These are phyloP conservation scores for Drosophila sechellia DNA, from an alignment of 1,140 invertebrate species.

Conservation along the genomic window DNA sequence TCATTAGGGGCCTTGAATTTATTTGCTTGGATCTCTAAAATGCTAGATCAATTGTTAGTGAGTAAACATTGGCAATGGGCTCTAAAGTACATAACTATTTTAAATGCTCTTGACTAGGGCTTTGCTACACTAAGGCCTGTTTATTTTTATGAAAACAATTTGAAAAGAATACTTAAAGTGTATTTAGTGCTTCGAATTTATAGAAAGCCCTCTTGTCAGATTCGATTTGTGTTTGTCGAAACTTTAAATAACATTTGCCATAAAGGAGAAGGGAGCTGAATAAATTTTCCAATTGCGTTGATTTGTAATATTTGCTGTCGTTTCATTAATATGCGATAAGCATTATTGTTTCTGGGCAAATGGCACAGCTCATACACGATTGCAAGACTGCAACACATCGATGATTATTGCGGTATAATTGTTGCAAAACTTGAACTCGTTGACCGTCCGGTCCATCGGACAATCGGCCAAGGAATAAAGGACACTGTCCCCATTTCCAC, in stretches of 20 bases:
- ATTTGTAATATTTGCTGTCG: slow-evolving; percentile 58
- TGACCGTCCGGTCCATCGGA: slow-evolving; percentile 30
- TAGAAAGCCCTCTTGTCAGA: not conserved
- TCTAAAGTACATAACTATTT: not conserved
- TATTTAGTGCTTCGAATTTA: not conserved
- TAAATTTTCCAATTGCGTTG: slow-evolving; percentile 51
- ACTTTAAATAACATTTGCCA: slow-evolving; percentile 38
- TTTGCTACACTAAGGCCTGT: no score
- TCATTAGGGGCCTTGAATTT: not conserved
- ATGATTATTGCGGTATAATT: slow-evolving; percentile 45
- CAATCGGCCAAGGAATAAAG: slow-evolving; percentile 35
- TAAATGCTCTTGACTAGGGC: not conserved
- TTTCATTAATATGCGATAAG: slow-evolving; percentile 54
- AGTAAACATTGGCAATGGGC: no score
- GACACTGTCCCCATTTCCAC: slow-evolving; percentile 10
- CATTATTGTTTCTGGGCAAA: slow-evolving; percentile 35
- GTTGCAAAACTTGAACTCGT: slow-evolving; percentile 63
- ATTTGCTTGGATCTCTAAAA: not conserved
- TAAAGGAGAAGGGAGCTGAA: not conserved
- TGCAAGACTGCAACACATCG: slow-evolving; percentile 1
- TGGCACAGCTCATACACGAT: not conserved
- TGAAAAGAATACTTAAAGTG: not conserved
- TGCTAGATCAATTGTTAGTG: no score
- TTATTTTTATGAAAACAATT: no score
- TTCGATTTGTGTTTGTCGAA: slow-evolving; percentile 12